Evolutionary conservation across 2,113 vertebrate genomes (phyloP).

Genomic region (Epinephelus fuscoguttatus): DNA sequence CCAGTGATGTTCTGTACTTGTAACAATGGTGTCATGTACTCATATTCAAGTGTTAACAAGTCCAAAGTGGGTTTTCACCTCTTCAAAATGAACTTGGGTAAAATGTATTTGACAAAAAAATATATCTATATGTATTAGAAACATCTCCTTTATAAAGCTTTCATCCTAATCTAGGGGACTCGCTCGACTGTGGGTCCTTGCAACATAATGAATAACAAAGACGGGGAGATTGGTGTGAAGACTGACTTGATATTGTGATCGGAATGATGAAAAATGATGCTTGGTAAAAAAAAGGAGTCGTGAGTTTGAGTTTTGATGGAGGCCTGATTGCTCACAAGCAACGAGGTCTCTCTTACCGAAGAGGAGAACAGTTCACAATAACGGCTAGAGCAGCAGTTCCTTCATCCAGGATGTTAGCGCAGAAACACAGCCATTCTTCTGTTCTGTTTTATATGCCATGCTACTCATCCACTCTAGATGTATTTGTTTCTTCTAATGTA

Average conservation of each 20-base stretch:
- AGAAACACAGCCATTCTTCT: constrained; percentile 48
- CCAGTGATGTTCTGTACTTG: constrained; percentile 78
- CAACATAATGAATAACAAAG: constrained; percentile 38
- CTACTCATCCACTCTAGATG: constrained; percentile 63
- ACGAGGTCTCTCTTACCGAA: constrained; percentile 33
- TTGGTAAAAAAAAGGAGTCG: background rate
- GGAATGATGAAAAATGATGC: constrained; percentile 10
- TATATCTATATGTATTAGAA: constrained; percentile 50
- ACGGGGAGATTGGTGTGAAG: constrained; percentile 4
- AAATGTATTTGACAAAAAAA: constrained; percentile 65
- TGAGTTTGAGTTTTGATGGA: constrained; percentile 34
- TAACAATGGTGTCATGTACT: constrained; percentile 78
- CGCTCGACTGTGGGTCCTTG: constrained; percentile 12
- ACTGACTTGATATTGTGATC: constrained; percentile 5
- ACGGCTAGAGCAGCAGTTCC: constrained; percentile 40
- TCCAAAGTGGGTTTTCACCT: constrained; percentile 68
- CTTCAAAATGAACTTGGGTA: constrained; percentile 68
- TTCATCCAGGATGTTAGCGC: constrained; percentile 53
- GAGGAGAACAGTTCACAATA: constrained; percentile 33
- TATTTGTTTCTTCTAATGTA: constrained; percentile 74
- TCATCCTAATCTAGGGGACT: constrained; percentile 43
- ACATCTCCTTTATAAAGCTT: constrained; percentile 57
- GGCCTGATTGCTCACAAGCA: constrained; percentile 28
- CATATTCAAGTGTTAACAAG: constrained; percentile 74
- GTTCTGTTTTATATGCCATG: constrained; percentile 55